Evolutionary conservation across 2,113 vertebrate genomes (phyloP), one percentile per base, ranked within the genome.

Genomic region (Dicrurus megarhynchus): DNA sequence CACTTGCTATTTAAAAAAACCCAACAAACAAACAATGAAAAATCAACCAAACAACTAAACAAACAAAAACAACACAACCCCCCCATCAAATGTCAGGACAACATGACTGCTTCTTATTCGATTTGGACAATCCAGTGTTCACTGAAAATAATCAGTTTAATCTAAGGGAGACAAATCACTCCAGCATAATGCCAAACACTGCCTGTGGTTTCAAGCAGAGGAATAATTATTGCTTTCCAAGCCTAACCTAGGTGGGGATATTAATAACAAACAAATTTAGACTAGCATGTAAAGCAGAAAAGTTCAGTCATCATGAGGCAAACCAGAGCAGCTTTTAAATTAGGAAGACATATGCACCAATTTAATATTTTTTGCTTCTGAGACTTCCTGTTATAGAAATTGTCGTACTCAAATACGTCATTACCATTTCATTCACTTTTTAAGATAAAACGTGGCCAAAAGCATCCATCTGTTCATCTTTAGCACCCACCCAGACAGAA

Each of bases 381-480:
- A 91, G 68, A 30, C 46, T 49, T 70, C 61, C 64, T 59, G 68
- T 90, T 93, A 84, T 35, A 92, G 86, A 93, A 88, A 74, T 22
- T 90, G 71, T n/a, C 10, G 2, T 61, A 89, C 21, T 65, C 70
- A 81, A 74, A 94, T 63, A 67, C 37, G 80, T 89, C 74, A 87
- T n/a, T 55, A 86, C 7, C 30, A 17, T 94, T 52, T 91, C 87
- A 85, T 68, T 90, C 63, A 79, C 44, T 39, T 74, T 64, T 86
- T 56, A 83, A 90, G 84, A 87, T 83, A 60, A 96, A 91, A 94
- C 18, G 63, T 71, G 82, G 59, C 60, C 88, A 88, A 78, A 90
- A 92, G 20, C 75, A 80, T 67, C 93, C 95, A 95, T 96, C 95
- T 96, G 95, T 88, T 96, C 95, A 60, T 95, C 84, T 87, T 95